Evolutionary conservation across 2,797 vertebrate genomes (phyloP).

Genomic region (Pseudomugil gertrudae): DNA sequence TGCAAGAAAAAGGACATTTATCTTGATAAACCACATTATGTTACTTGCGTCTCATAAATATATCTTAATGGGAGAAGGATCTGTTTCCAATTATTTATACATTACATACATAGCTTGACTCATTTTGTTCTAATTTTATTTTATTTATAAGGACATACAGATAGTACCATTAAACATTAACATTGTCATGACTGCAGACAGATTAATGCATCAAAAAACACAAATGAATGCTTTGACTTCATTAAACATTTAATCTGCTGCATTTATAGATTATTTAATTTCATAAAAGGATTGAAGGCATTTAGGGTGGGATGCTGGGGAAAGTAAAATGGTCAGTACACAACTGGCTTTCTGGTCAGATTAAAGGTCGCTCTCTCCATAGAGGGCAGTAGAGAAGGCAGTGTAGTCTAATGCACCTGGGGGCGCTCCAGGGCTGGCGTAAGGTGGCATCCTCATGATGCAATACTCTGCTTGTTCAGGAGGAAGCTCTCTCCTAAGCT

Average conservation of each 20-base stretch:
- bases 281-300: conserved; percentile 28
- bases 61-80: neutral
- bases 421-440: conserved; percentile 84
- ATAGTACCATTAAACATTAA: conserved; percentile 13
- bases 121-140: neutral
- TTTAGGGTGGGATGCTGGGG: neutral
- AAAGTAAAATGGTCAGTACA: conserved; percentile 23
- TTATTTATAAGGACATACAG: conserved; percentile 17
- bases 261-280: conserved; percentile 39
- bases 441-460: conserved; percentile 94
- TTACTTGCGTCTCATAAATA: conserved; percentile 8
- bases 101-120: neutral
- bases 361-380: conserved; percentile 99
- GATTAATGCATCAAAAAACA: conserved; percentile 32
- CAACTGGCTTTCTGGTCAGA: conserved; percentile 45
- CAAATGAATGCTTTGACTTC: conserved; percentile 34
- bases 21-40: too few relatives aligned
- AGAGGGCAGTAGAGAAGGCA: conserved; percentile 98
- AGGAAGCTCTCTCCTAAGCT: conserved; percentile 93
- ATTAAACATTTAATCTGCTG: conserved; percentile 38
- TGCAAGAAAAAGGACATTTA: neutral
- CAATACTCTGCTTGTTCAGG: conserved; percentile 98
- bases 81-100: neutral
- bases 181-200: conserved; percentile 36
- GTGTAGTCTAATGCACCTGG: conserved; percentile 97